phyloP scores from a whole-genome alignment of 2,888 invertebrate species.

The Aphrophora alni region DNA sequence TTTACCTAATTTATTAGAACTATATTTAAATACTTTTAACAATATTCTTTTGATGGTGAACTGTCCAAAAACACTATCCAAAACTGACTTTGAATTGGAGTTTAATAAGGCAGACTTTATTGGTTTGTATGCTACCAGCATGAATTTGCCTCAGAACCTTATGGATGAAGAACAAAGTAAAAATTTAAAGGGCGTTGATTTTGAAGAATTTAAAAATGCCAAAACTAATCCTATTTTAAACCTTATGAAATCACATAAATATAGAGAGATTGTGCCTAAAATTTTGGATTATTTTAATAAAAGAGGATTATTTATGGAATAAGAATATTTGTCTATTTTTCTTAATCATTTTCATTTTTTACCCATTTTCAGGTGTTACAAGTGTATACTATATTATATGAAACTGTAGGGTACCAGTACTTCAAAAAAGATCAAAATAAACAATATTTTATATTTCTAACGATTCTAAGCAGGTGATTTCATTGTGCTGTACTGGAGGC shows the following conservation, averaged over 20 bases:
- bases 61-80: background rate
- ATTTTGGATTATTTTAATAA: background rate
- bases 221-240: background rate
- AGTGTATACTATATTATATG: too few relatives aligned
- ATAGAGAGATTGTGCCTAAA: background rate
- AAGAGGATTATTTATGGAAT: background rate
- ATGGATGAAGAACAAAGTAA: background rate
- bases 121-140: background rate
- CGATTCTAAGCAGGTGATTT: too few relatives aligned
- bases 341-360: too few relatives aligned
- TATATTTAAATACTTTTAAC: background rate
- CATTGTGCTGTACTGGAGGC: too few relatives aligned
- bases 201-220: background rate
- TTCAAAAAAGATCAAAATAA: too few relatives aligned
- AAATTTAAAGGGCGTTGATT: background rate
- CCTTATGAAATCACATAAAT: background rate
- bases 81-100: background rate
- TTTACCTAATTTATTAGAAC: background rate
- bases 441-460: too few relatives aligned
- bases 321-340: background rate
- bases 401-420: too few relatives aligned
- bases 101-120: background rate
- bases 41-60: background rate
- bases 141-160: background rate
- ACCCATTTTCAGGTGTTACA: too few relatives aligned